Evolutionary conservation across 2,113 vertebrate genomes (phyloP), one percentile per base, ranked within the genome.

Genomic region (Crotalus horridus): DNA sequence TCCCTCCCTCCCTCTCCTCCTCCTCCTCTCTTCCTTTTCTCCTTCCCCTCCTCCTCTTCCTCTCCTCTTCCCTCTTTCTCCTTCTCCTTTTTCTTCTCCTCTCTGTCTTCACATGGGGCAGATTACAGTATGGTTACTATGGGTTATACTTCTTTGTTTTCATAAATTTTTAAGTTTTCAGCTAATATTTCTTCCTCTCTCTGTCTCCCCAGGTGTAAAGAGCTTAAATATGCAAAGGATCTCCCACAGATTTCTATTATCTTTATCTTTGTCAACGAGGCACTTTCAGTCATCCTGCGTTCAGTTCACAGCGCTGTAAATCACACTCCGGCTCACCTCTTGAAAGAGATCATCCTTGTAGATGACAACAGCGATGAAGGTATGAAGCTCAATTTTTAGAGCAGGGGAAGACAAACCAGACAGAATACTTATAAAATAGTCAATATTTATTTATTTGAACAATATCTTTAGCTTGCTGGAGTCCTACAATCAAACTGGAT

Each of bases 181-280:
- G 53, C 39, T 91, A 86, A 81, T 24, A 54, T 91, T 55, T 23
- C 21, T 85, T 91, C 26, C 3, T 89, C 54, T 21, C 43, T 93
- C 3, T 93, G 61, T 96, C 23, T 92, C 91, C 53, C 17, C 96
- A 99, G 99, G 98, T 99, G 99, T 95, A 98, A 98, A 96, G 98
- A 98, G 97, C 96, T 98, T 95, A 98, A 97, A 92, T 99, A 98
- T 3, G 95, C 98, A 0, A 98, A 98, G 96, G 99, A 99, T 92
- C 98, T 99, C 12, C 99, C 99, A 0, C 98, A 99, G 97, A 98
- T 99, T 95, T 99, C 99, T 95, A 98, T 99, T 94, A 99, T 99
- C 93, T 99, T 99, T 94, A 99, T 99, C 98, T 99, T 99, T 0
- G 99, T 99, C 95, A 99, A 99, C 0, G 99, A 99, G 97, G 99